phyloP scores from a whole-genome alignment of 2,113 vertebrate genomes.

The Murina feae region DNA sequence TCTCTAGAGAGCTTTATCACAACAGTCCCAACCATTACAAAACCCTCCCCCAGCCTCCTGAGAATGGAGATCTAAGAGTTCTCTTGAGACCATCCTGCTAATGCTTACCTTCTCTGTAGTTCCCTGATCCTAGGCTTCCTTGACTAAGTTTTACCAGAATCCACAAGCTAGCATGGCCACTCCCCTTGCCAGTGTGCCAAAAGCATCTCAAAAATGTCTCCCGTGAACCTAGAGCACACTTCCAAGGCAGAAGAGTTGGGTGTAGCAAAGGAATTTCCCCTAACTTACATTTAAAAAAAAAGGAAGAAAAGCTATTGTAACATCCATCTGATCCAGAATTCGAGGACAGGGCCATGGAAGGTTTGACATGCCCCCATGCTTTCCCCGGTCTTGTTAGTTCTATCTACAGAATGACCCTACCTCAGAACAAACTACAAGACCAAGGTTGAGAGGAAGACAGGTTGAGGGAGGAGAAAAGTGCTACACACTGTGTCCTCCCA shows the following conservation, averaged over 20 bases:
- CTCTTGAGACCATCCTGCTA: background rate
- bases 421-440: background rate
- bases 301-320: background rate
- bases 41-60: background rate
- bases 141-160: background rate
- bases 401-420: background rate
- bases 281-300: background rate
- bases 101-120: background rate
- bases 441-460: background rate
- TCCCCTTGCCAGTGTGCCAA: background rate
- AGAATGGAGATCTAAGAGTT: background rate
- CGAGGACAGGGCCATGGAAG: background rate
- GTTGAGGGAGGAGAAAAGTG: background rate
- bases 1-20: background rate
- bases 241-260: background rate
- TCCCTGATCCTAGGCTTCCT: background rate
- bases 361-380: background rate
- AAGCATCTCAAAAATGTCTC: background rate
- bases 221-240: background rate
- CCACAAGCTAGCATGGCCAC: background rate
- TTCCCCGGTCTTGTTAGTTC: background rate
- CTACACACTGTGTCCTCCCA: background rate
- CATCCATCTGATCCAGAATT: background rate
- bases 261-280: background rate
- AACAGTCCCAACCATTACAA: slow-evolving; percentile 14